Percentiles rank a stretch among this genome's conserved stretches.
Conservation (phyloP, 2,797 vertebrate species). For the Crenichthys baileyi region DNA sequence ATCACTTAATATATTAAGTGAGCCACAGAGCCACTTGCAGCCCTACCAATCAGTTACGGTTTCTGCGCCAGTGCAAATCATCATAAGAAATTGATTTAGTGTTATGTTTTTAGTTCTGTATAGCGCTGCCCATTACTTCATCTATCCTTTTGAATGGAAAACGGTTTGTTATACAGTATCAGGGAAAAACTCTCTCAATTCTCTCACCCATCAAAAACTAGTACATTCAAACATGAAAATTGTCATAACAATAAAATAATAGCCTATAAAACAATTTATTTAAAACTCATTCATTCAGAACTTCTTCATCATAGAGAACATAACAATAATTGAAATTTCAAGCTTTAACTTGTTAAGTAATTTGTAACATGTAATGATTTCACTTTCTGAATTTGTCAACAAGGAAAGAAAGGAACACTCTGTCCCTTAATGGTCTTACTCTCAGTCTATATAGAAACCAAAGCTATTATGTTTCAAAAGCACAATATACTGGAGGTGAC, state of each 20-base stretch:
- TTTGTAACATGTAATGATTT: neutral
- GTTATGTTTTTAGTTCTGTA: too few relatives aligned
- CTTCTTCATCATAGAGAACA: neutral
- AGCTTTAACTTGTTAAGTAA: neutral
- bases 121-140: neutral
- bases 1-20: too few relatives aligned
- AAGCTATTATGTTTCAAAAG: neutral
- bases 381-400: neutral
- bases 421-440: neutral
- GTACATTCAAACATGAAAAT: too few relatives aligned
- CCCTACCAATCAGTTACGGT: too few relatives aligned
- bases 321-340: neutral
- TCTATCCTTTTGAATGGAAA: neutral
- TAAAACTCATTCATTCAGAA: neutral
- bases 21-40: too few relatives aligned
- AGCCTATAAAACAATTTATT: neutral
- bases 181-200: neutral
- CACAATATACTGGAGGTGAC: neutral
- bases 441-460: neutral
- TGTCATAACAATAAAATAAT: too few relatives aligned
- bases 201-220: neutral
- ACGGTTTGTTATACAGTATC: neutral
- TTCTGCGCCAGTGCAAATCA: too few relatives aligned
- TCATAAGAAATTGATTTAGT: too few relatives aligned
- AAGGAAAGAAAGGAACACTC: neutral